Evolutionary conservation across 2,113 vertebrate genomes (phyloP).

Genomic region (Alexandromys fortis): DNA sequence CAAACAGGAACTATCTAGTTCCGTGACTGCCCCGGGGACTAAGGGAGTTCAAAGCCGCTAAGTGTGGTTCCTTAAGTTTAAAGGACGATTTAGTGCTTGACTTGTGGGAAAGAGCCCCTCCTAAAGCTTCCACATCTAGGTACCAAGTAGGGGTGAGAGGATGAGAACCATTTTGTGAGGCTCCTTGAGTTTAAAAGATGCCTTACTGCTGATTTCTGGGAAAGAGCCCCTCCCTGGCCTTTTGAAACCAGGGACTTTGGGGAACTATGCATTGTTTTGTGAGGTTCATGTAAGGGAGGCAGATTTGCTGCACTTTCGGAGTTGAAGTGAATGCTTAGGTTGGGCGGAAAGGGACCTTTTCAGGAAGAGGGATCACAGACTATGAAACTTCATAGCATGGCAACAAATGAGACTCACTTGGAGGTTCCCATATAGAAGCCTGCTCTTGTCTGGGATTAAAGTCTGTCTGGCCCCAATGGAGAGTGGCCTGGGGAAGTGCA

Average conservation of each 20-base stretch:
- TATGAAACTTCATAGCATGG: background rate
- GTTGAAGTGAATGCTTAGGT: background rate
- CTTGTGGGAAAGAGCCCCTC: background rate
- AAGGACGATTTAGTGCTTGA: background rate
- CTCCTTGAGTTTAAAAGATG: background rate
- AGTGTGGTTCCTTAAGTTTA: too few relatives aligned
- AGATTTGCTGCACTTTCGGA: fast-evolving
- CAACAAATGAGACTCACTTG: background rate
- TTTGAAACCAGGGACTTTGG: background rate
- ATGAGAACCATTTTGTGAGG: background rate
- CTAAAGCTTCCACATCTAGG: background rate
- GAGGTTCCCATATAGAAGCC: background rate
- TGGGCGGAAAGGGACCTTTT: too few relatives aligned
- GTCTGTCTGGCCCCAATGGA: too few relatives aligned
- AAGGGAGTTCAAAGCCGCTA: background rate
- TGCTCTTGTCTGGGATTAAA: background rate
- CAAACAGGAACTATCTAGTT: too few relatives aligned
- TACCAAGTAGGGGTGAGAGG: too few relatives aligned
- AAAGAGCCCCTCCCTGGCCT: background rate
- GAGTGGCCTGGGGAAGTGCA: background rate
- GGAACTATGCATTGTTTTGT: too few relatives aligned
- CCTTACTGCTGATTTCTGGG: background rate
- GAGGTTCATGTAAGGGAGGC: background rate
- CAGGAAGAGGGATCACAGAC: background rate
- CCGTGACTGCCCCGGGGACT: too few relatives aligned